Base-by-base conservation (phyloP, 2,797 vertebrate species). In the Molothrus ater region DNA sequence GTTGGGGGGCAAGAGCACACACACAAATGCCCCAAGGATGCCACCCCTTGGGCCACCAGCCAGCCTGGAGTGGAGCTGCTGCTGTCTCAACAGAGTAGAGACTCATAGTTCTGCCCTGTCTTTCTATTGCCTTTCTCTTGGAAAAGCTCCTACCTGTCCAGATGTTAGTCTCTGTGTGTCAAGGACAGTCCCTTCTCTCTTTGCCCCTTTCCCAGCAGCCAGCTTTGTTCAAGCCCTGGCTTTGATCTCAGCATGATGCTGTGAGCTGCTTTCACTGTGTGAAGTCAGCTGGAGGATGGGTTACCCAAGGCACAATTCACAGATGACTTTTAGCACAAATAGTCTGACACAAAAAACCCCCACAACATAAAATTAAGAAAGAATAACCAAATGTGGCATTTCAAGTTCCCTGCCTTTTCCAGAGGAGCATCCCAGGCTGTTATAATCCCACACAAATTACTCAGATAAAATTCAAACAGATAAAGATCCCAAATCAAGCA, bases 381-480 rank as follows among this genome's bases (percentile, higher is more conserved):
- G 83, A 84, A 91, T 34, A 59, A 90, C 63, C 48, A 79, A 80
- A 74, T 25, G 36, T 51, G 76, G 59, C 80, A 70, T 90, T 93
- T 93, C 54, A 82, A 93, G 47, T 78, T 57, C 65, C 79, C 43
- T 95, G 83, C 50, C 85, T 95, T 94, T 92, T 83, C 75, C 76
- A 91, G 91, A 48, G 79, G 86, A 94, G 48, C 79, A 81, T 91
- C 73, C 90, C 56, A 71, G 91, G 88, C 61, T 94, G 48, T 80
- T 92, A 53, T 5, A 61, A 42, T 92, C 76, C 83, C 36, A 92
- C 66, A 70, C 42, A 69, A 88, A n/a, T 73, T 92, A 92, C 51
- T 95, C 69, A 57, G 60, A 50, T 76, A 68, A 80, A 95, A 90
- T 24, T 53, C 34, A 25, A 92, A 80, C 36, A 80, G 42, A 92